Evolutionary conservation across 2,113 vertebrate genomes (phyloP).

Genomic region (Pristiophorus japonicus): DNA sequence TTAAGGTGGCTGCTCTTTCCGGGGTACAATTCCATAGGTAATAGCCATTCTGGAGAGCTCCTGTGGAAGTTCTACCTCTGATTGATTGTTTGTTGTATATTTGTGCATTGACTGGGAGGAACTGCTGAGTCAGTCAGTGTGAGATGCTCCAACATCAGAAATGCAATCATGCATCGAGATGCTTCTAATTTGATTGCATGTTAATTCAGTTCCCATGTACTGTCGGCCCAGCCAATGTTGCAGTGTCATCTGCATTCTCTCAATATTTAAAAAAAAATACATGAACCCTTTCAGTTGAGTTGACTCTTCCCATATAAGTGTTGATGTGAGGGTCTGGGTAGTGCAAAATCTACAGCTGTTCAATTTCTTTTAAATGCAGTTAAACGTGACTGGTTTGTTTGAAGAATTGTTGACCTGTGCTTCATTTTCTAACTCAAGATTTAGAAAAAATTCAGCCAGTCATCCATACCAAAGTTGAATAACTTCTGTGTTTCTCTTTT

Average conservation of each 20-base stretch:
- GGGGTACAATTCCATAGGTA: too few species aligned
- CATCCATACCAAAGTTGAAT: background rate
- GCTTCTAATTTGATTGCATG: background rate
- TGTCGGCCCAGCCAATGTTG: too few species aligned
- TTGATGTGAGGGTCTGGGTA: background rate
- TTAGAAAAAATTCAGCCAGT: background rate
- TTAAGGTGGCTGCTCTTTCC: too few species aligned
- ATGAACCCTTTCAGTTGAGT: background rate
- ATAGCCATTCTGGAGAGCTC: too few species aligned
- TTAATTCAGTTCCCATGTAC: too few species aligned
- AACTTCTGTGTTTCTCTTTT: background rate
- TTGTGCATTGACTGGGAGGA: background rate
- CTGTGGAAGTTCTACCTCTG: background rate
- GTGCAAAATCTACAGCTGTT: background rate
- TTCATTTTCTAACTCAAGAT: background rate
- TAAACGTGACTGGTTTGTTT: background rate
- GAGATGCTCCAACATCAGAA: too few species aligned
- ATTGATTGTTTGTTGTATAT: too few species aligned
- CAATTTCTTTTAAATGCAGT: background rate
- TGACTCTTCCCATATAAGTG: background rate
- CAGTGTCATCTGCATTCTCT: background rate
- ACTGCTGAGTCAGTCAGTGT: rapidly evolving
- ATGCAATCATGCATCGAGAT: background rate
- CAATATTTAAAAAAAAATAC: background rate
- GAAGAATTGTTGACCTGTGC: background rate